Percentiles rank a stretch among this genome's conserved stretches.
Evolutionary conservation across 2,888 invertebrate genomes (phyloP).

Genomic region (Apodemia mormo): DNA sequence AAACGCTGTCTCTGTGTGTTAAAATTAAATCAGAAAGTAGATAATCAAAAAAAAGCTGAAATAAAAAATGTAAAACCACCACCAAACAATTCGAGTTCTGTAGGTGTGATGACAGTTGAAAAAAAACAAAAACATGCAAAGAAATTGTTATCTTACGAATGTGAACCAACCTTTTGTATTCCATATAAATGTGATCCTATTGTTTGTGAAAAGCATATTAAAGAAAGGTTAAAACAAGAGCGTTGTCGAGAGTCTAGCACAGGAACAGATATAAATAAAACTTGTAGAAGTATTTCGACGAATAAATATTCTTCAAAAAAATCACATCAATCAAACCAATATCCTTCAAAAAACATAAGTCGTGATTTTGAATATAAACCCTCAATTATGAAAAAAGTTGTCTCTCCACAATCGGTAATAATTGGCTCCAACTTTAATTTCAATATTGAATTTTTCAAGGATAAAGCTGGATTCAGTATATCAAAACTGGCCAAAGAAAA

Average conservation of each 20-base stretch:
- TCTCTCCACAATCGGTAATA: slow-evolving; percentile 38
- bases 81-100: slow-evolving; percentile 25
- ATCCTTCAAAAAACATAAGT: not conserved
- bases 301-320: slow-evolving; percentile 29
- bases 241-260: slow-evolving; percentile 31
- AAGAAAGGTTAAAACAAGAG: slow-evolving; percentile 38
- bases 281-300: slow-evolving; percentile 35
- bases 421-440: slow-evolving; percentile 48
- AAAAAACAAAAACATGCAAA: slow-evolving; percentile 21
- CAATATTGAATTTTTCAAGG: slow-evolving; percentile 47
- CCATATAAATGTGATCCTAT: slow-evolving; percentile 48
- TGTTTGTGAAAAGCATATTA: slow-evolving; percentile 45
- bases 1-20: slow-evolving; percentile 50
- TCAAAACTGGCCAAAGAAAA: not conserved
- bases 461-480: not conserved
- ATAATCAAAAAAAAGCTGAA: slow-evolving; percentile 27
- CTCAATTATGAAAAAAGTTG: not conserved
- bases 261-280: slow-evolving; percentile 31
- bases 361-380: not conserved
- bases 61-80: slow-evolving; percentile 6
- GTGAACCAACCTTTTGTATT: slow-evolving; percentile 48
- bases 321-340: slow-evolving; percentile 30
- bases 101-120: slow-evolving; percentile 32
- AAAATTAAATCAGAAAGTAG: slow-evolving; percentile 41
- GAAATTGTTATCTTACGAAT: slow-evolving; percentile 44